phyloP scores from a whole-genome alignment of 2,888 invertebrate species.

The Drosophila atripex region DNA sequence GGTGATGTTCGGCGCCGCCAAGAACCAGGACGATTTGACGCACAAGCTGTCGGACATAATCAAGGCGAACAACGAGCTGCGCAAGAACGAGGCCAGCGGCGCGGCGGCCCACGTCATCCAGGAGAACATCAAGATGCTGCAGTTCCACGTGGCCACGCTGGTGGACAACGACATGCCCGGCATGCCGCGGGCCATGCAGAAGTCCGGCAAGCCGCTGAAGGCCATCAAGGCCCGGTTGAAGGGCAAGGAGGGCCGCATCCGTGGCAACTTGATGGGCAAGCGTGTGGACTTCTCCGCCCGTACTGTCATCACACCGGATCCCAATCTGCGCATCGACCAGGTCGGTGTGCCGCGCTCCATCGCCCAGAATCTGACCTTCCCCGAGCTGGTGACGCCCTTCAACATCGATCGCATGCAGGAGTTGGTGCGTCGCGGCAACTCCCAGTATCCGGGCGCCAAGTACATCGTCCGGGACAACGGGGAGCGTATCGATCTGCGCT shows the following conservation, averaged over 20 bases:
- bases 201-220: conserved; percentile 99
- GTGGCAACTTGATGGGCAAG: conserved; percentile 99
- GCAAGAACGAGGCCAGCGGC: conserved; percentile 97
- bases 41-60: conserved; percentile 99
- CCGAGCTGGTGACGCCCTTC: conserved; percentile 99
- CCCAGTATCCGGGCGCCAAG: conserved; percentile 99
- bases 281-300: conserved; percentile 99
- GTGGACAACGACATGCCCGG: conserved; percentile 99
- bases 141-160: conserved; percentile 99
- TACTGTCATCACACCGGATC: conserved; percentile 99
- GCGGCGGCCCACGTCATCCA: conserved; percentile 98
- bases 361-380: conserved; percentile 99
- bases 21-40: conserved; percentile 99
- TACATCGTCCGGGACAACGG: conserved; percentile 99
- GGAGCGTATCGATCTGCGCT: conserved; percentile 98
- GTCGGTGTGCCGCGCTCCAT: conserved; percentile 99
- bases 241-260: conserved; percentile 99
- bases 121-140: conserved; percentile 98
- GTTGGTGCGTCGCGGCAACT: conserved; percentile 97
- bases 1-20: conserved; percentile 98
- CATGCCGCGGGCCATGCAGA: conserved; percentile 98
- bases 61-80: conserved; percentile 97
- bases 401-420: conserved; percentile 97
- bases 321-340: conserved; percentile 96
- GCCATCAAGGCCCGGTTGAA: conserved; percentile 98